phyloP scores from a whole-genome alignment of 2,888 invertebrate species.

The Emmelina monodactyla region DNA sequence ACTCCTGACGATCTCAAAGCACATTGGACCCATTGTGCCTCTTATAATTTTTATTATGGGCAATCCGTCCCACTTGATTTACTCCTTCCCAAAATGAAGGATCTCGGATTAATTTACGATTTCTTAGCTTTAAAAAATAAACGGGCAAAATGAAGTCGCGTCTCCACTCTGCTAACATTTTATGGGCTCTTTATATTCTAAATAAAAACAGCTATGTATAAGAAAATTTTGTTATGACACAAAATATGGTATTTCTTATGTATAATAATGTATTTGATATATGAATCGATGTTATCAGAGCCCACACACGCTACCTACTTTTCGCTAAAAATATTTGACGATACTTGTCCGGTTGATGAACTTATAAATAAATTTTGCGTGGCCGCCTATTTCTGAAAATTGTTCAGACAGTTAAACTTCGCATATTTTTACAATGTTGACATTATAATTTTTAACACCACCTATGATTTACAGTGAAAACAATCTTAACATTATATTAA shows the following conservation, averaged over 20 bases:
- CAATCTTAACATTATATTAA: conserved; percentile 4
- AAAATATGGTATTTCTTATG: too few species aligned
- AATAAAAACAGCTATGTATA: too few species aligned
- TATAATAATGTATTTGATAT: conserved; percentile 7
- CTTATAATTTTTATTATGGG: conserved; percentile 67
- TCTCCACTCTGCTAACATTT: too few species aligned
- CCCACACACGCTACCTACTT: not conserved
- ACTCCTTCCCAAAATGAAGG: conserved; percentile 65
- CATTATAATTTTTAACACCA: conserved; percentile 1
- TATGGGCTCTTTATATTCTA: too few species aligned
- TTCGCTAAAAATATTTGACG: too few species aligned
- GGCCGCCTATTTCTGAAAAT: not conserved
- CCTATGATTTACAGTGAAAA: conserved; percentile 1
- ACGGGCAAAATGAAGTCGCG: too few species aligned
- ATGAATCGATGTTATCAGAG: not conserved
- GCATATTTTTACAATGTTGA: not conserved
- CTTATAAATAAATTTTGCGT: not conserved
- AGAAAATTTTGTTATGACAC: too few species aligned
- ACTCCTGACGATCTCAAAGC: conserved; percentile 57
- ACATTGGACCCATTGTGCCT: conserved; percentile 62
- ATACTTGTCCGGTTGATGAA: conserved; percentile 6
- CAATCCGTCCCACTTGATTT: conserved; percentile 65
- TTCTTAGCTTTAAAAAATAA: too few species aligned
- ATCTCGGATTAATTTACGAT: conserved; percentile 64
- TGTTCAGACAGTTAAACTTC: not conserved